Percentiles rank a stretch among this genome's conserved stretches.
These are phyloP conservation scores for Chelidonichthys spinosus DNA, from an alignment of 2,797 vertebrate genomes.

Conservation along the genomic window DNA sequence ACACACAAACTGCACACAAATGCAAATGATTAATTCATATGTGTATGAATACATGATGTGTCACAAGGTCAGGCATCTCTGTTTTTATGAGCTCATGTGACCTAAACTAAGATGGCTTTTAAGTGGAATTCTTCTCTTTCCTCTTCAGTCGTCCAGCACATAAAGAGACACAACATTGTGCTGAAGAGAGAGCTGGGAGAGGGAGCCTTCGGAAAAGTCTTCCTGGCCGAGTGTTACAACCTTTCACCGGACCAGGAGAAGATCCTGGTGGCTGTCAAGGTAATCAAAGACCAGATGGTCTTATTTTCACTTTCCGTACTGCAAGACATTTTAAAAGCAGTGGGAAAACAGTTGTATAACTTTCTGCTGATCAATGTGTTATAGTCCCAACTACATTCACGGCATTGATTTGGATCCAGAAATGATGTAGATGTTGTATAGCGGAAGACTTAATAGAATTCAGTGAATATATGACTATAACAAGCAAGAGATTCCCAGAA, in stretches of 20 bases:
- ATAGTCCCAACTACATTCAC: not conserved
- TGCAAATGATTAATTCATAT: not conserved
- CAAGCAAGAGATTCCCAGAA: not conserved
- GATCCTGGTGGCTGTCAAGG: conserved; percentile 98
- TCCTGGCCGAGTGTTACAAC: conserved; percentile 97
- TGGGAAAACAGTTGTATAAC: not conserved
- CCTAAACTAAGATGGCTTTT: not conserved
- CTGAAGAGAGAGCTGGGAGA: conserved; percentile 97
- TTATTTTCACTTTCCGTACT: not conserved
- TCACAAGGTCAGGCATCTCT: not conserved
- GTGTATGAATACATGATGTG: not conserved
- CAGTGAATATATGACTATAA: not conserved
- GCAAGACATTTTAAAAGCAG: not conserved
- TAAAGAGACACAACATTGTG: conserved; percentile 98
- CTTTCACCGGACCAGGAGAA: conserved; percentile 94
- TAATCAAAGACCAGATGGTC: conserved; percentile 64
- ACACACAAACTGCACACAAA: not conserved
- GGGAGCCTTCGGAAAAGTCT: conserved; percentile 98
- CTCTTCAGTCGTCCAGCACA: conserved; percentile 93
- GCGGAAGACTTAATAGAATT: not conserved
- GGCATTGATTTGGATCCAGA: not conserved
- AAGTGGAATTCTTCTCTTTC: not conserved
- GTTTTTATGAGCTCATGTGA: not conserved
- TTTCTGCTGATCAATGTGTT: not conserved
- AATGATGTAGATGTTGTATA: not conserved